Evolutionary conservation across 30 jellyfish, hydroid and myxozoan species (phyloP).

Genomic region (Turritopsis dohrnii): DNA sequence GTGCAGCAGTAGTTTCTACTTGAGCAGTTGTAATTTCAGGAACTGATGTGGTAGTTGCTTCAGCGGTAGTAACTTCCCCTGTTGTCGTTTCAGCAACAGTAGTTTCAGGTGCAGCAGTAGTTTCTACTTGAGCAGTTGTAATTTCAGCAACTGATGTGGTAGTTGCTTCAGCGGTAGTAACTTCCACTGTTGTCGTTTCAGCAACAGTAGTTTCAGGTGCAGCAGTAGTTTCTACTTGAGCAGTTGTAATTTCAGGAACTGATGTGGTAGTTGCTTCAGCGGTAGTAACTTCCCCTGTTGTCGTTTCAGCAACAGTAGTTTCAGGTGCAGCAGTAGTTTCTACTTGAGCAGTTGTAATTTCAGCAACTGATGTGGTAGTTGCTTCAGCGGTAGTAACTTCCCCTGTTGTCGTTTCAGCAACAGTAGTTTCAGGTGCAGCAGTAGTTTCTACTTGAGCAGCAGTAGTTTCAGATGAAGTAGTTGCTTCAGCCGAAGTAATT

Average conservation of each 20-base stretch:
- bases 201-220: too few relatives aligned
- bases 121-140: background rate
- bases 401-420: background rate
- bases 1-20: background rate
- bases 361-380: background rate
- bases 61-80: background rate
- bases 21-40: background rate
- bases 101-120: background rate
- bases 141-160: background rate
- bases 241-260: background rate
- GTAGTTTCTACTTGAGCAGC: too few relatives aligned
- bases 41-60: background rate
- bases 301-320: background rate
- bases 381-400: background rate
- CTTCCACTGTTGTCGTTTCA: background rate
- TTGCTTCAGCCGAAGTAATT: background rate
- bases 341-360: too few relatives aligned
- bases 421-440: background rate
- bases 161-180: background rate
- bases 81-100: background rate
- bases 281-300: background rate
- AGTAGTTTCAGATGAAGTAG: conserved; percentile 4
- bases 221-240: background rate
- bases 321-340: background rate
- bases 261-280: background rate